Base-by-base conservation (phyloP, 2,113 vertebrate species). In the Prionailurus bengalensis region DNA sequence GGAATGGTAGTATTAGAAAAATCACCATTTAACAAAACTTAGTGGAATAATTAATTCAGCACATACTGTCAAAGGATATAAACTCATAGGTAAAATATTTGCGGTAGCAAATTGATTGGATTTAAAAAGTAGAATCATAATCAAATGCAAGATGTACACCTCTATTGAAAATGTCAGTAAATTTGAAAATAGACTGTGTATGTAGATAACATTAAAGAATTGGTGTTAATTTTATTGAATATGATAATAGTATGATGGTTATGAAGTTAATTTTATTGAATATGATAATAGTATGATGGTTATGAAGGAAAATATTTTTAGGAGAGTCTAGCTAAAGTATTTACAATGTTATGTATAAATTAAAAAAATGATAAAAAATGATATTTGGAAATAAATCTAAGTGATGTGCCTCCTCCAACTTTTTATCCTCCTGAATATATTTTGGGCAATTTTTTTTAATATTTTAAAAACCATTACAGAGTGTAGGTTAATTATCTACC, bases 31-130 rank as follows among this genome's bases (percentile, higher is more conserved):
- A 92, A 70, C 19, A 86, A 58, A 58, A 78, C 8, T 7, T 90
- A 78, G 78, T 87, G 13, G 12, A 92, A 87, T 91, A 71, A 82
- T 80, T 79, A 92, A 80, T 61, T 78, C 31, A 94, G 48, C 25
- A 78, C 89, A 78, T 48, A 61, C 79, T 92, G 14, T 76, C 23
- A 80, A 74, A 73, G 15, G 29, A 58, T 79, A 7, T 66, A 93
- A 87, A 73, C 51, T 78, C 45, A 73, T 4, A 87, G 8, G 39
- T 87, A 23, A 92, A 93, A 51, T 93, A 89, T 45, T 82, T 81
- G 25, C 10, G 58, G 31, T 39, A 83, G 65, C 89, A 10, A 42
- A 23, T 29, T 86, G 4, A 94, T 92, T 16, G 55, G 6, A 65
- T 78, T 61, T 21, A 39, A 58, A 82, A 89, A 73, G 55, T 10